A percentile compares a stretch with the other conserved stretches of the same genome.
phyloP scores from a whole-genome alignment of 2,113 vertebrate species.

The Spizaetus ornatus region DNA sequence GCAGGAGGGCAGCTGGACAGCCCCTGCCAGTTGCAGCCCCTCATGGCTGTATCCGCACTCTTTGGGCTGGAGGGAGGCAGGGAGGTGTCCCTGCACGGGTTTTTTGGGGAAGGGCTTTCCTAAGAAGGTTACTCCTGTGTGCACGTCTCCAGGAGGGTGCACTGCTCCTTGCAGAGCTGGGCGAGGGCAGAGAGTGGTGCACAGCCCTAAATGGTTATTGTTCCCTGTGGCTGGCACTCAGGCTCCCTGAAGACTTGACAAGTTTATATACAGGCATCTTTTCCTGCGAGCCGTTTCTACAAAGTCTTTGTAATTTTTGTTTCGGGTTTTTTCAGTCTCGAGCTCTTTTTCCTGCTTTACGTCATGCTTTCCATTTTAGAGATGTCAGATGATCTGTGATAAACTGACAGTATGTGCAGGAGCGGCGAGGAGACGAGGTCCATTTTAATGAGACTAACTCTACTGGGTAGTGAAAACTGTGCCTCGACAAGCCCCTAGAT shows the following conservation, averaged over 20 bases:
- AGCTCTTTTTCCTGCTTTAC: constrained; percentile 5
- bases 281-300: neutral
- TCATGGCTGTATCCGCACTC: neutral
- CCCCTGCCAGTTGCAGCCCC: neutral
- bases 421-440: neutral
- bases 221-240: neutral
- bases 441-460: constrained; percentile 55
- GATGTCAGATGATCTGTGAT: constrained; percentile 47
- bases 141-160: accelerated
- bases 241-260: neutral
- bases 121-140: neutral
- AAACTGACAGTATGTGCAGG: constrained; percentile 42
- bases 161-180: neutral
- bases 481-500: neutral
- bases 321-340: neutral
- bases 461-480: neutral
- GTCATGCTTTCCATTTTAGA: constrained; percentile 45
- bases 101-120: neutral
- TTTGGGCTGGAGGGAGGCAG: neutral
- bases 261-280: neutral
- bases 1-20: neutral
- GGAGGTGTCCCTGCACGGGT: neutral
- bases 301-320: neutral
- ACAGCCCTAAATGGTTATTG: neutral
- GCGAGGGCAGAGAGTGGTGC: neutral